Conservation (phyloP, 2,888 invertebrate species). For the Dolomedes plantarius region DNA sequence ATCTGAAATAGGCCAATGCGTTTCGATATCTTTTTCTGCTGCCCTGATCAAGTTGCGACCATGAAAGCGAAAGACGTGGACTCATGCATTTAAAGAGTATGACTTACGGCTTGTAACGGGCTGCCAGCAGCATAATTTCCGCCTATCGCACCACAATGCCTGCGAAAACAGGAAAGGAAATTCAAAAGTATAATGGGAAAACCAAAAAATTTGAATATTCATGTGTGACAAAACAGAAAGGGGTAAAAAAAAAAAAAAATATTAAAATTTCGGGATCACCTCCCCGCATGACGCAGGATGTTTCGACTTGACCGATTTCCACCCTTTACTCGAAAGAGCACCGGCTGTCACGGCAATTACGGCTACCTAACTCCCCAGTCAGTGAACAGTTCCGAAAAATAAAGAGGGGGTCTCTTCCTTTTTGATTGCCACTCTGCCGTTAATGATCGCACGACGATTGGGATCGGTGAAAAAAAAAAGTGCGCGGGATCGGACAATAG, state of each 20-base stretch:
- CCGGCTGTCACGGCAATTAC: slow-evolving; percentile 61
- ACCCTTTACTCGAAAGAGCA: slow-evolving; percentile 23
- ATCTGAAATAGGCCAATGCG: too few species aligned
- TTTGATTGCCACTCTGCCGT: slow-evolving; percentile 44
- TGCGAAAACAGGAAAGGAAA: neutral
- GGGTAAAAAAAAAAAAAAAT: neutral
- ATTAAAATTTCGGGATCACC: neutral
- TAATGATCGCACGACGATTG: slow-evolving; percentile 46
- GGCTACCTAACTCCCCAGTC: neutral
- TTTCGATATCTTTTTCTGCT: too few species aligned
- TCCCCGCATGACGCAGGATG: neutral
- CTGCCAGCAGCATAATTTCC: too few species aligned
- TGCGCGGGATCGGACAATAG: slow-evolving; percentile 23
- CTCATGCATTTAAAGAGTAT: too few species aligned
- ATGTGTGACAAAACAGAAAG: neutral
- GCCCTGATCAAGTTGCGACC: too few species aligned
- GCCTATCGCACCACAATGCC: too few species aligned
- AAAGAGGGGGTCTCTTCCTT: slow-evolving; percentile 13
- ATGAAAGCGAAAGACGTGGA: too few species aligned
- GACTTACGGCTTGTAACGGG: too few species aligned
- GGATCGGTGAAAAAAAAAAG: slow-evolving; percentile 29
- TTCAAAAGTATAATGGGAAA: neutral
- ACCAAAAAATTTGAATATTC: neutral
- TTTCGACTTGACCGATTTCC: slow-evolving; percentile 35
- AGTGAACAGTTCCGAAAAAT: slow-evolving; percentile 55